Conservation (phyloP, 2,888 invertebrate genomes). For the Nephrotoma flavescens region DNA sequence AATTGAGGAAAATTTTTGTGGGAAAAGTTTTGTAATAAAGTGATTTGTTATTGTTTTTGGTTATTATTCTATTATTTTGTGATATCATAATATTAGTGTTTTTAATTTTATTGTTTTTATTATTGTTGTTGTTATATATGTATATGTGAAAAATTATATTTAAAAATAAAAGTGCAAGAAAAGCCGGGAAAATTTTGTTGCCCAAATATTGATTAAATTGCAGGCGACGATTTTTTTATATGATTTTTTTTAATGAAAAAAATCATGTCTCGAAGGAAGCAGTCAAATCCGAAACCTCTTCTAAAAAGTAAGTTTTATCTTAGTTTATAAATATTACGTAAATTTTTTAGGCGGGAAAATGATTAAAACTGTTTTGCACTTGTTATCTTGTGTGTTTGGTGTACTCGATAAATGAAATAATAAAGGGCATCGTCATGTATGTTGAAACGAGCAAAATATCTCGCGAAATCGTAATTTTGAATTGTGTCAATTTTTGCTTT, state of each 20-base stretch:
- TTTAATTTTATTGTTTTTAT: background rate
- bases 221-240: background rate
- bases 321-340: background rate
- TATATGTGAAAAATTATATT: background rate
- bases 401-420: background rate
- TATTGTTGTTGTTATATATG: background rate
- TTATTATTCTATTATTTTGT: background rate
- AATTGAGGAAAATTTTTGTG: background rate
- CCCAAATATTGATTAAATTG: background rate
- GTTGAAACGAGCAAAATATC: background rate
- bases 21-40: background rate
- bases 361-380: background rate
- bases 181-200: background rate
- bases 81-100: background rate
- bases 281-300: slow-evolving; percentile 85
- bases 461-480: background rate
- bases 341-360: background rate
- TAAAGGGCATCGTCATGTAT: background rate
- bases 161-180: background rate
- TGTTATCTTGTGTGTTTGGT: background rate
- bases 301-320: slow-evolving; percentile 68
- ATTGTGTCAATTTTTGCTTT: background rate
- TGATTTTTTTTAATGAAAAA: slow-evolving; percentile 4
- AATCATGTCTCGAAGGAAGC: slow-evolving; percentile 83
- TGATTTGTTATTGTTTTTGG: background rate